These are phyloP conservation scores for Norana najaformis DNA, from an alignment of 2,888 invertebrate species.

Conservation along the genomic window DNA sequence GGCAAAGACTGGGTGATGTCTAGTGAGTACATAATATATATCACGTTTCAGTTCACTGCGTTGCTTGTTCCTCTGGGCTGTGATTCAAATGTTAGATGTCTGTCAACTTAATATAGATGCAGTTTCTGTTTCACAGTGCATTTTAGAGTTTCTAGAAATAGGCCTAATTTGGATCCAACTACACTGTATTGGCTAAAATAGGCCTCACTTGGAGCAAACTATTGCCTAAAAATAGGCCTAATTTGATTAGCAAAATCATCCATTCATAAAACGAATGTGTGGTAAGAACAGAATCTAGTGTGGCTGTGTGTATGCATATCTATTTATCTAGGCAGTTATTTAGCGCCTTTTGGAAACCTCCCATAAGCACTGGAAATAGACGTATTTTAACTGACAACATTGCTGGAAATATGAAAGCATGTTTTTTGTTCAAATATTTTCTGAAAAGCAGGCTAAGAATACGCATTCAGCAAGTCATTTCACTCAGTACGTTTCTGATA, in stretches of 20 bases:
- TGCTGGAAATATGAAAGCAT: not conserved
- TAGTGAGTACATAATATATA: constrained; percentile 28
- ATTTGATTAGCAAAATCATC: no score
- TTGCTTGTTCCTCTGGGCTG: not conserved
- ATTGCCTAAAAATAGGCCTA: no score
- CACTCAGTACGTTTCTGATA: not conserved
- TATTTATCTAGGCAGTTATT: not conserved
- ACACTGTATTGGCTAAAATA: not conserved
- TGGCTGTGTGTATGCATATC: not conserved
- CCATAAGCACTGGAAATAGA: not conserved
- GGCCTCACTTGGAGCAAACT: no score
- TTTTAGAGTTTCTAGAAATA: not conserved
- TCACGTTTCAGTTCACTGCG: not conserved
- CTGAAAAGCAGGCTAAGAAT: not conserved
- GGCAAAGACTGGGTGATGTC: constrained; percentile 22
- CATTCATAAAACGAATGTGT: no score
- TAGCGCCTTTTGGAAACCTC: not conserved
- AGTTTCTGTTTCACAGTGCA: not conserved
- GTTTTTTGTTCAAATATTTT: not conserved
- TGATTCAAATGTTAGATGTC: not conserved
- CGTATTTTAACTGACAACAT: not conserved
- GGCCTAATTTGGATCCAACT: not conserved
- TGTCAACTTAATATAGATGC: not conserved
- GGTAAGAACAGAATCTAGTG: no score
- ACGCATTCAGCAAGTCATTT: not conserved